Evolutionary conservation across 92 coral and sea anemone species (phyloP).

Genomic region (Paramuricea clavata): DNA sequence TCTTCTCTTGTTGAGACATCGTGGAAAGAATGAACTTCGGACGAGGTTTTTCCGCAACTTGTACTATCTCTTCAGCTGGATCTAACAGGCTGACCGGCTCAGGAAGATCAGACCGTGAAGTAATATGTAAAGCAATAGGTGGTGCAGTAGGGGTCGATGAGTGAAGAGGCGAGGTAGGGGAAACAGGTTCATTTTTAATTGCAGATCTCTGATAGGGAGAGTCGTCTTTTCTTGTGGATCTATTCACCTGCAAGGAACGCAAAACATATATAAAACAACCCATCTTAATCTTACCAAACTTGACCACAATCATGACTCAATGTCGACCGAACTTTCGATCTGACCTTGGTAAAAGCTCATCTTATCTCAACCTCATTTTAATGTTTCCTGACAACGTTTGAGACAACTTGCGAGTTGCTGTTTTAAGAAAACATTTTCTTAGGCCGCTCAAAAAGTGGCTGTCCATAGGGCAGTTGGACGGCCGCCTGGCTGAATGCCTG

Average conservation of each 20-base stretch:
- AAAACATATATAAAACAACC: neutral
- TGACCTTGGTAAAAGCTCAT: neutral
- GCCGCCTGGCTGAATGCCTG: too few relatives aligned
- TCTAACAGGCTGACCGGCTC: constrained; percentile 83
- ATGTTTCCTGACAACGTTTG: too few relatives aligned
- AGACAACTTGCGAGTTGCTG: too few relatives aligned
- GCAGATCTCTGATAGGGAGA: constrained; percentile 23
- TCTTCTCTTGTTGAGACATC: constrained; percentile 94
- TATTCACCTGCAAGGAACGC: constrained; percentile 7
- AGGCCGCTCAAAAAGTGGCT: too few relatives aligned
- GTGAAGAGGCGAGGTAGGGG: constrained; percentile 75
- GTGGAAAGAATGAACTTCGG: constrained; percentile 89
- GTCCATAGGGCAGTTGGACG: too few relatives aligned
- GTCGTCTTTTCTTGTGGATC: constrained; percentile 11
- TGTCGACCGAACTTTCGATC: too few relatives aligned
- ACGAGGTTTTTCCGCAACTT: constrained; percentile 53
- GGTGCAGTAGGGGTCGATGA: constrained; percentile 94
- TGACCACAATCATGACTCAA: too few relatives aligned
- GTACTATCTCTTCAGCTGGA: constrained; percentile 46
- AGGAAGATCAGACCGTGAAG: constrained; percentile 68
- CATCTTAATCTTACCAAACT: too few relatives aligned
- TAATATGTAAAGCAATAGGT: constrained; percentile 82
- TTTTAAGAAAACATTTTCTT: too few relatives aligned
- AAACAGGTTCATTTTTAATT: constrained; percentile 45
- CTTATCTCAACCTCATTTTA: neutral